A percentile compares a stretch with the other conserved stretches of the same genome.
phyloP scores from a whole-genome alignment of 2,888 invertebrate species.

The Scaptomyza tumidula region DNA sequence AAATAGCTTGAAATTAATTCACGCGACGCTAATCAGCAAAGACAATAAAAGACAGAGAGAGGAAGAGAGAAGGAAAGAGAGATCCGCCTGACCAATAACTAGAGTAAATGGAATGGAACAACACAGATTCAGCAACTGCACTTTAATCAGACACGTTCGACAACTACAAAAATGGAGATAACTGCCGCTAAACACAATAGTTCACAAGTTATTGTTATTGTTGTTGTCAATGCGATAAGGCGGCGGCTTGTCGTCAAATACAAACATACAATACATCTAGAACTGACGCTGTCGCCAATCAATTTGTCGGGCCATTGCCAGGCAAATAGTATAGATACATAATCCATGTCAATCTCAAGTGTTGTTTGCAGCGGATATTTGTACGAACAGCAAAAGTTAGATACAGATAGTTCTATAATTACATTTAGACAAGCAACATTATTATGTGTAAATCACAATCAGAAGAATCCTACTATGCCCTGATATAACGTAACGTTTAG shows the following conservation, averaged over 20 bases:
- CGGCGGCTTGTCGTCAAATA: conserved; percentile 11
- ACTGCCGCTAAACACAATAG: conserved; percentile 29
- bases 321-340: conserved; percentile 44
- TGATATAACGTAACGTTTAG: not conserved
- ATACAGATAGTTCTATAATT: conserved; percentile 13
- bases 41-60: conserved; percentile 30
- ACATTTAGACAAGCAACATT: conserved; percentile 33
- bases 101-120: conserved; percentile 6
- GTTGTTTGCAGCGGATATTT: conserved; percentile 5
- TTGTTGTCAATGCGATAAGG: conserved; percentile 34
- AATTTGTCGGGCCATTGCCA: conserved; percentile 44
- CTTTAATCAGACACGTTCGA: conserved; percentile 41
- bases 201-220: conserved; percentile 8
- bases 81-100: conserved; percentile 31
- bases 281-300: conserved; percentile 34
- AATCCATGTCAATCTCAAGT: conserved; percentile 61
- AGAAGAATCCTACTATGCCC: conserved; percentile 8
- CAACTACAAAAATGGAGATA: conserved; percentile 30
- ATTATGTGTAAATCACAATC: conserved; percentile 44
- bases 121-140: conserved; percentile 21
- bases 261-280: too few species aligned
- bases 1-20: conserved; percentile 40
- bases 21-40: conserved; percentile 47
- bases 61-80: conserved; percentile 3
- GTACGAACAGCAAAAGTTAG: not conserved